Evolutionary conservation across 2,888 invertebrate species (phyloP).

Genomic region (Parnassius apollo): DNA sequence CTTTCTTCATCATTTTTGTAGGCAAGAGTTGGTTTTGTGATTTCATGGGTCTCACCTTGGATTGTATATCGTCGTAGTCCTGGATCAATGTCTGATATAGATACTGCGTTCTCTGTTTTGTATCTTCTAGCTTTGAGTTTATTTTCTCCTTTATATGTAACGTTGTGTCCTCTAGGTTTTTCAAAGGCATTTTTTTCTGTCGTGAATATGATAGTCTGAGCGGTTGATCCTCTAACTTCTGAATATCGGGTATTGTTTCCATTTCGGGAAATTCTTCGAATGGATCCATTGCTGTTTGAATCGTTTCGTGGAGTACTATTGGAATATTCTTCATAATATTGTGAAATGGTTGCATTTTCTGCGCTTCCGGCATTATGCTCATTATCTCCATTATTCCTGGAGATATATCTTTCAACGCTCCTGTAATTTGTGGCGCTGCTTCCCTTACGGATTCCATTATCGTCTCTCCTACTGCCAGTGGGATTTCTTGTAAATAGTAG

Average conservation of each 20-base stretch:
- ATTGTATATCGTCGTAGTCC: slow-evolving; percentile 59
- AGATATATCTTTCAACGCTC: slow-evolving; percentile 69
- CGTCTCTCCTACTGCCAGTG: slow-evolving; percentile 69
- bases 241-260: slow-evolving; percentile 45
- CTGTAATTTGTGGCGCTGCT: slow-evolving; percentile 71
- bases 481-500: slow-evolving; percentile 75
- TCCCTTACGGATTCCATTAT: slow-evolving; percentile 72
- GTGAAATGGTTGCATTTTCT: slow-evolving; percentile 56
- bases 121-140: slow-evolving; percentile 58
- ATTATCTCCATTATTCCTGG: slow-evolving; percentile 73
- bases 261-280: slow-evolving; percentile 45
- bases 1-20: slow-evolving; percentile 57
- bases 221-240: slow-evolving; percentile 38
- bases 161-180: slow-evolving; percentile 45
- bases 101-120: slow-evolving; percentile 61
- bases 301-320: slow-evolving; percentile 64
- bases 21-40: slow-evolving; percentile 52
- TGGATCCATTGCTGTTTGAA: slow-evolving; percentile 61
- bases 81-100: slow-evolving; percentile 64
- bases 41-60: slow-evolving; percentile 46
- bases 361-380: slow-evolving; percentile 62
- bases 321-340: slow-evolving; percentile 67
- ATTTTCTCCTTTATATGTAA: slow-evolving; percentile 51
- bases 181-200: slow-evolving; percentile 43
- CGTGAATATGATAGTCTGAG: slow-evolving; percentile 32